Conservation (phyloP, 1,140 invertebrate species). For the Drosophila pseudoananassae region DNA sequence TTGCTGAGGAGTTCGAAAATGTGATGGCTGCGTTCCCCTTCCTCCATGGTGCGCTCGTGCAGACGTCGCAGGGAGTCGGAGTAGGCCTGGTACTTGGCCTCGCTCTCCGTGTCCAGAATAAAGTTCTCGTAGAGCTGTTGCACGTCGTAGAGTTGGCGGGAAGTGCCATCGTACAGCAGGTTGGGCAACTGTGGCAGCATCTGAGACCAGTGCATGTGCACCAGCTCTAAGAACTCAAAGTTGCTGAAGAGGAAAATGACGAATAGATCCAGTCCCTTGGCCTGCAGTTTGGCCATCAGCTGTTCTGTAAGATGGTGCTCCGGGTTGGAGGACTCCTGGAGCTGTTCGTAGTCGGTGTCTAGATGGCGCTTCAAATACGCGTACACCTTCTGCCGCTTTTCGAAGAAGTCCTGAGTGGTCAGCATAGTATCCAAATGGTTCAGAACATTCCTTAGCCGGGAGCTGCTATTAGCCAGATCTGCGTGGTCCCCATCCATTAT, state of each 20-base stretch:
- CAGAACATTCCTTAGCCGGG: constrained; percentile 29
- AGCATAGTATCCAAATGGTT: constrained; percentile 62
- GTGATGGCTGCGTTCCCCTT: constrained; percentile 58
- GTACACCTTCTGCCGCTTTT: constrained; percentile 69
- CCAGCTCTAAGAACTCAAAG: constrained; percentile 72
- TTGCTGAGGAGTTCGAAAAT: constrained; percentile 71
- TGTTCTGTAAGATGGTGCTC: constrained; percentile 57
- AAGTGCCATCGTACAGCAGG: constrained; percentile 51
- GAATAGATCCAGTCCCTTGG: constrained; percentile 69
- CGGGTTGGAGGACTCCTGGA: constrained; percentile 16
- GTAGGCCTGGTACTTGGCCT: constrained; percentile 67
- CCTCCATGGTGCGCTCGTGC: constrained; percentile 60
- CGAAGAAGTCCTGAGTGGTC: constrained; percentile 64
- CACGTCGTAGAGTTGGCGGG: constrained; percentile 56
- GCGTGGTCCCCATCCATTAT: constrained; percentile 60
- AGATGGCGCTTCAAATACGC: constrained; percentile 61
- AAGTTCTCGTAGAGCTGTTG: constrained; percentile 69
- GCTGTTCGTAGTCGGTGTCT: constrained; percentile 42
- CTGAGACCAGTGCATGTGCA: constrained; percentile 62
- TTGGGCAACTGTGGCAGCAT: constrained; percentile 55
- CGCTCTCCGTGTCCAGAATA: constrained; percentile 70
- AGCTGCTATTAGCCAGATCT: constrained; percentile 43
- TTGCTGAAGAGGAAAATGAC: constrained; percentile 78
- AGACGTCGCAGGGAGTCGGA: constrained; percentile 40
- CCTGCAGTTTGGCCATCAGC: constrained; percentile 54